phyloP scores from a whole-genome alignment of 2,888 invertebrate species.

The Ochropleura plecta region DNA sequence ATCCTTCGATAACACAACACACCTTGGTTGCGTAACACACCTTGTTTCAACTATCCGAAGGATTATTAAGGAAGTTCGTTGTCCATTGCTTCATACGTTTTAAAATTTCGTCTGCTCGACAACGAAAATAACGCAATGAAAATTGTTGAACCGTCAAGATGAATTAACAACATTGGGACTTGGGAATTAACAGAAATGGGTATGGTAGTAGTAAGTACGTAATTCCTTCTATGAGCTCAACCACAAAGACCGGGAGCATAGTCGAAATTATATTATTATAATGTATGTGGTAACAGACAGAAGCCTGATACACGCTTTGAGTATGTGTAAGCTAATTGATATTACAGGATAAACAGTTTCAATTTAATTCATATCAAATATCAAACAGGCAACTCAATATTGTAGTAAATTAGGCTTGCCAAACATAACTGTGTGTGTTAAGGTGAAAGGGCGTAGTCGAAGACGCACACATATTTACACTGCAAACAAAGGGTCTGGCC shows the following conservation, averaged over 20 bases:
- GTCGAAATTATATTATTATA: slow-evolving; percentile 20
- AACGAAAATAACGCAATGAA: not conserved
- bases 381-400: slow-evolving; percentile 64
- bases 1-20: not conserved
- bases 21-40: no score
- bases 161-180: not conserved
- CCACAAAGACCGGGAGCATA: no score
- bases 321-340: slow-evolving; percentile 45
- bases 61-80: no score
- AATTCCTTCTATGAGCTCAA: not conserved
- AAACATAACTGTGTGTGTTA: slow-evolving; percentile 65
- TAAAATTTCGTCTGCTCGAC: not conserved
- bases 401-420: slow-evolving; percentile 71
- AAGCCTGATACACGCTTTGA: slow-evolving; percentile 33
- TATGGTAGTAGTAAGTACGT: not conserved
- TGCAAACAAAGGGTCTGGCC: slow-evolving; percentile 48
- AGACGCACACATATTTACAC: slow-evolving; percentile 53
- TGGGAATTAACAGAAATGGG: not conserved
- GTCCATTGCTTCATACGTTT: not conserved
- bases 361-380: slow-evolving; percentile 63
- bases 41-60: no score
- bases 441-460: slow-evolving; percentile 65
- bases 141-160: not conserved
- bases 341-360: slow-evolving; percentile 56
- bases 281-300: slow-evolving; percentile 22